Base-by-base conservation (phyloP, 2,113 vertebrate genomes). In the Salvelinus namaycush region DNA sequence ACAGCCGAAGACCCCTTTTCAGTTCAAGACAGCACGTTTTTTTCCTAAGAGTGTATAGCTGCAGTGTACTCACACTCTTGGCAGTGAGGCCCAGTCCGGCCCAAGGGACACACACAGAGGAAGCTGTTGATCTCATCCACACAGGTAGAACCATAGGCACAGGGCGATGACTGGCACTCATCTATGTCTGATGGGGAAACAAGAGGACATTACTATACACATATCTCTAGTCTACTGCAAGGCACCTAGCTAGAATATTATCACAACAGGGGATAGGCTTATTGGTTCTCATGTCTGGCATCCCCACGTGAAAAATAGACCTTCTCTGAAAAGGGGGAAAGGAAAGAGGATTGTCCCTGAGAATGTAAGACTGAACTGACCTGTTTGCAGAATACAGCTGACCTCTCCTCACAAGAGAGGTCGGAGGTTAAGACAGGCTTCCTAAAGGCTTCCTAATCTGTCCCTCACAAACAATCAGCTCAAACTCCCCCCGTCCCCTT, bases 111-210 rank as follows among this genome's bases (percentile, higher is more conserved):
- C 70, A 90, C 90, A 31, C 97, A 99, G 81, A 92, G 93, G 68
- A 94, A 97, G 3, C 96, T 95, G 0, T 97, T 95, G 86, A 99
- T 97, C 84, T 97, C 94, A 14, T 99, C 97, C 83, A 96, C 86
- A 70, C 97, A 99, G 9, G 97, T 96, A 14, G 97, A 95, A 68
- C 97, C 97, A 0, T 95, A 95, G 0, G 95, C 94, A 22, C 97
- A 99, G 0, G 97, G 97, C 0, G 96, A 96, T 2, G 96, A 97
- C 91, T 98, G 97, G 81, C 97, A 99, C 89, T 99, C 97, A 5
- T 99, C 96, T 0, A 99, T 94, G 85, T 99, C 97, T 99, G 89
- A 2, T 3, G 60, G 31, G 79, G 7, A 49, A 20, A 74, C 39
- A 68, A 18, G 24, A 60, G 60, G n/a, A 16, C 8, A 14, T 44